These are phyloP conservation scores for Bradypodion pumilum DNA, from an alignment of 2,797 vertebrate species.

Conservation along the genomic window DNA sequence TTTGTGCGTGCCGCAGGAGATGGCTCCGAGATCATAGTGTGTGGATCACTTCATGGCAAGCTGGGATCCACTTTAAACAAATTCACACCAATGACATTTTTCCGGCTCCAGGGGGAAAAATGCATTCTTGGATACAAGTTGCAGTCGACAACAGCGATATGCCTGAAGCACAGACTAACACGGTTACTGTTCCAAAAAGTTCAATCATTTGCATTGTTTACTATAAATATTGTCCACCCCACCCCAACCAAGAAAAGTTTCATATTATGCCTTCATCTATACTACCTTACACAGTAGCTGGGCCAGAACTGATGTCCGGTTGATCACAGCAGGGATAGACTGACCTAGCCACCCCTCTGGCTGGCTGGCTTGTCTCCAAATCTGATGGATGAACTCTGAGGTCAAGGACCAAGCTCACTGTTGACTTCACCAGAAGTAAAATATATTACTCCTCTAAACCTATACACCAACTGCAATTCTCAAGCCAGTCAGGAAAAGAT, in stretches of 20 bases:
- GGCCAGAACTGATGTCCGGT: conserved; percentile 32
- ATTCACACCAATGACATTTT: no score
- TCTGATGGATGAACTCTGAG: conserved; percentile 43
- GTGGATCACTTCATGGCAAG: no score
- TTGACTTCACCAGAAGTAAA: conserved; percentile 39
- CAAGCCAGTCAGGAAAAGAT: background rate
- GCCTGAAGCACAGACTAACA: no score
- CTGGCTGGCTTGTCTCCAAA: conserved; percentile 24
- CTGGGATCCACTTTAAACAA: no score
- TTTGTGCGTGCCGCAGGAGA: no score
- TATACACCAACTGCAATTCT: background rate
- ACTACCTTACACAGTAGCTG: conserved; percentile 33
- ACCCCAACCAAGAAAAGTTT: conserved; percentile 16
- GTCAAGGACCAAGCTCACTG: conserved; percentile 15
- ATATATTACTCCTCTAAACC: background rate
- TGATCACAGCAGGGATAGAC: conserved; percentile 35
- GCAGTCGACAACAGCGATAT: no score
- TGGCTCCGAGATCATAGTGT: no score
- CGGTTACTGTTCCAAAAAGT: no score
- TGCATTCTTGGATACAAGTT: no score
- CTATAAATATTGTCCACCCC: conserved; percentile 41
- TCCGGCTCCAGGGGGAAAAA: no score
- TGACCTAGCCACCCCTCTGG: background rate
- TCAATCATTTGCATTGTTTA: background rate
- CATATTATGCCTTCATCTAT: background rate